Conservation (phyloP, 1,140 invertebrate genomes). For the Zaprionus gabonicus region DNA sequence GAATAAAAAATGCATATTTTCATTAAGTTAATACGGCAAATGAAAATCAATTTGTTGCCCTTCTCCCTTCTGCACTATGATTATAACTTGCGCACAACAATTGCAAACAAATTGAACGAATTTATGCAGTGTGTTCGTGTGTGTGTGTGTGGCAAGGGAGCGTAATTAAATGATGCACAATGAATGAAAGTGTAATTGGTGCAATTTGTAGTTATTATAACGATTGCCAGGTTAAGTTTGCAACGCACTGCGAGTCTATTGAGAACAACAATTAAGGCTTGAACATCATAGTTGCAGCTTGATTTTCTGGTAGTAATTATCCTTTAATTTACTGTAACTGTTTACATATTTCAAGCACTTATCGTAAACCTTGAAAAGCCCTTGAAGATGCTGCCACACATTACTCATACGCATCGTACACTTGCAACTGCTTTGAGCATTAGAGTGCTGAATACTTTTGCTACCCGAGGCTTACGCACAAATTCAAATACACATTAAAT, state of each 20-base stretch:
- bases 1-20: slow-evolving; percentile 24
- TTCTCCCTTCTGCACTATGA: background rate
- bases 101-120: background rate
- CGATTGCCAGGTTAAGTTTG: background rate
- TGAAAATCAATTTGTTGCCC: slow-evolving; percentile 37
- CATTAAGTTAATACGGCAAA: slow-evolving; percentile 43
- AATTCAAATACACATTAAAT: slow-evolving; percentile 28
- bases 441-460: slow-evolving; percentile 41
- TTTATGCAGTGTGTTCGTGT: background rate
- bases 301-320: background rate
- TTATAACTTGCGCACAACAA: background rate
- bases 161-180: slow-evolving; percentile 9
- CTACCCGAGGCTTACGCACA: slow-evolving; percentile 9
- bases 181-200: slow-evolving; percentile 3
- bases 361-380: background rate
- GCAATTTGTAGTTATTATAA: background rate
- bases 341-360: background rate
- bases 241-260: background rate
- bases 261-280: background rate
- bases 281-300: background rate
- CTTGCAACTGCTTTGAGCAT: slow-evolving; percentile 4
- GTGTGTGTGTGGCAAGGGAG: background rate
- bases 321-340: background rate
- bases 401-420: slow-evolving; percentile 56
- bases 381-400: background rate